Conservation (phyloP, 37 sponge, comb jelly and placozoan genomes). For the Ephydatia muelleri region DNA sequence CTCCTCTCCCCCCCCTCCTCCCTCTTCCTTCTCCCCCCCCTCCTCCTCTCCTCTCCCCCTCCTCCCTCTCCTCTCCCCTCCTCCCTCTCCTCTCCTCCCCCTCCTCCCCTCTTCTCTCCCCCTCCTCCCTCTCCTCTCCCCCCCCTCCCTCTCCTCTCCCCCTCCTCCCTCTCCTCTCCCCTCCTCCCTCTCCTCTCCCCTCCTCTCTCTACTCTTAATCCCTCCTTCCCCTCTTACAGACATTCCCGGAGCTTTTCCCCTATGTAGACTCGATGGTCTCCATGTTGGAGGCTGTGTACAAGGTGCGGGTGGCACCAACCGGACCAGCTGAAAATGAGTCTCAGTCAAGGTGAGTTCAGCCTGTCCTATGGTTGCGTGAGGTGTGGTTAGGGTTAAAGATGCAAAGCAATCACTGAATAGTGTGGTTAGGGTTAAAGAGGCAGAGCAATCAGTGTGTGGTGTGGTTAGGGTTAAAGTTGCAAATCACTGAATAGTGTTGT, state of each 20-base stretch:
- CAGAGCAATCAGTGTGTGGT: too few species aligned
- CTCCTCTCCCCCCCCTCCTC: neutral
- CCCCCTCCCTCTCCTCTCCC: neutral
- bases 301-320: neutral
- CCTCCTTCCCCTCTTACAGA: constrained; percentile 9
- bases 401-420: neutral
- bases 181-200: neutral
- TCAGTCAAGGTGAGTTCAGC: neutral
- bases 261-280: constrained; percentile 15
- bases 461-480: too few species aligned
- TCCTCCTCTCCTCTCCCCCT: too few species aligned
- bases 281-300: constrained; percentile 47
- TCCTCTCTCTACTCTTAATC: neutral
- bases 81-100: neutral
- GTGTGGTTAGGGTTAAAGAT: too few species aligned
- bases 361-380: neutral
- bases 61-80: neutral
- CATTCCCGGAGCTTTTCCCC: constrained; percentile 33
- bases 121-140: too few species aligned
- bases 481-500: too few species aligned
- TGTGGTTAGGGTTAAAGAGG: neutral
- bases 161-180: neutral
- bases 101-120: neutral
- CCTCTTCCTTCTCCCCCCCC: neutral
- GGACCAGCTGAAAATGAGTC: neutral